Evolutionary conservation across 37 sponge, comb jelly and placozoan genomes (phyloP).

Genomic region (Aphrocallistes beatrix): DNA sequence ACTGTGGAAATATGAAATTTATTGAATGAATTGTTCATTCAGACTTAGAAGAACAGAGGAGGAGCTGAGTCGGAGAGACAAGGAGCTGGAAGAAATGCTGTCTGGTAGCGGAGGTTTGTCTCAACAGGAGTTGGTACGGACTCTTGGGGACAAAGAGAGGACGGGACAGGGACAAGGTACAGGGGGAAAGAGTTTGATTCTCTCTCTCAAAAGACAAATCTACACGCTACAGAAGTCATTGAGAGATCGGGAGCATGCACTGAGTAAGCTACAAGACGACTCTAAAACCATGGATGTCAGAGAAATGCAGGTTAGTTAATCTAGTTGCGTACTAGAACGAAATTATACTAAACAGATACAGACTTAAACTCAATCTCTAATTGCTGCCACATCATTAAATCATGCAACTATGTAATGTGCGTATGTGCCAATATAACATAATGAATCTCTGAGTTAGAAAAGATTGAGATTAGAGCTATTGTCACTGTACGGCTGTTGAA

Average conservation of each 20-base stretch:
- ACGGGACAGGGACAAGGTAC: constrained; percentile 2
- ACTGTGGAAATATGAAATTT: not conserved
- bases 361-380: too few relatives aligned
- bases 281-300: not conserved
- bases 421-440: too few relatives aligned
- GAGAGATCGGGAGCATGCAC: not conserved
- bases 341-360: too few relatives aligned
- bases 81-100: not conserved
- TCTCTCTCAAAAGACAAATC: not conserved
- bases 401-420: too few relatives aligned
- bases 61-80: constrained; percentile 5
- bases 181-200: not conserved
- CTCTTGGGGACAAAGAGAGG: not conserved
- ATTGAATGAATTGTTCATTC: too few relatives aligned
- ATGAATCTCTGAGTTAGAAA: too few relatives aligned
- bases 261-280: not conserved
- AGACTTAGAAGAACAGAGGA: not conserved
- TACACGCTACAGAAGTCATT: not conserved
- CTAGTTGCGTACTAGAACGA: too few relatives aligned
- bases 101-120: not conserved
- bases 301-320: not conserved
- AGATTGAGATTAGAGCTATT: too few relatives aligned
- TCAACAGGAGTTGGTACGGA: constrained; percentile 1
- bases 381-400: too few relatives aligned
- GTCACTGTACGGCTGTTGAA: too few relatives aligned